phyloP scores from a whole-genome alignment of 2,113 vertebrate species.

The Chamaea fasciata region DNA sequence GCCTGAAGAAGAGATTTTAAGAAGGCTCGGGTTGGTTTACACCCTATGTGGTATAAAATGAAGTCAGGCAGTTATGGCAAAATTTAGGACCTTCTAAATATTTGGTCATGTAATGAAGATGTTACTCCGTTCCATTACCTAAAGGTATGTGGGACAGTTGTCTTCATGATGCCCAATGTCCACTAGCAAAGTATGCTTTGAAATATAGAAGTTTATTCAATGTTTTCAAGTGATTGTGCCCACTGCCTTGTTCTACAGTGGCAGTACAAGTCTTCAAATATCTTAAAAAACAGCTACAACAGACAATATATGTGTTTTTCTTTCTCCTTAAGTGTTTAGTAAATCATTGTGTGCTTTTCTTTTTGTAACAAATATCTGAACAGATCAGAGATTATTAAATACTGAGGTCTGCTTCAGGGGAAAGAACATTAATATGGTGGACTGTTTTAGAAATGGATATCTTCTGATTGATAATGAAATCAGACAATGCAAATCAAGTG shows the following conservation, averaged over 20 bases:
- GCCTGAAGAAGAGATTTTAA: neutral
- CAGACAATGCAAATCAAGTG: constrained; percentile 42
- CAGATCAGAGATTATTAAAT: neutral
- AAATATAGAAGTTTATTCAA: neutral
- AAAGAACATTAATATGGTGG: neutral
- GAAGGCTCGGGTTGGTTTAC: neutral
- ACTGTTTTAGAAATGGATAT: neutral
- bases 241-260: neutral
- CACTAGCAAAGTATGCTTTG: neutral
- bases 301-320: neutral
- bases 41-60: neutral
- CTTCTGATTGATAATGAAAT: constrained; percentile 29
- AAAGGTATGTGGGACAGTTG: neutral
- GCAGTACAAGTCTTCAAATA: neutral
- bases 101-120: neutral
- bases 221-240: neutral
- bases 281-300: neutral
- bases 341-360: neutral
- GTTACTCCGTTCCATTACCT: neutral
- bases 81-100: neutral
- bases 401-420: neutral
- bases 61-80: neutral
- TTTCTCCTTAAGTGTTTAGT: neutral
- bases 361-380: neutral
- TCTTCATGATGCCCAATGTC: neutral